Evolutionary conservation across 2,113 vertebrate species (phyloP), one percentile per base, ranked within the genome.

Genomic region (Albula goreensis): DNA sequence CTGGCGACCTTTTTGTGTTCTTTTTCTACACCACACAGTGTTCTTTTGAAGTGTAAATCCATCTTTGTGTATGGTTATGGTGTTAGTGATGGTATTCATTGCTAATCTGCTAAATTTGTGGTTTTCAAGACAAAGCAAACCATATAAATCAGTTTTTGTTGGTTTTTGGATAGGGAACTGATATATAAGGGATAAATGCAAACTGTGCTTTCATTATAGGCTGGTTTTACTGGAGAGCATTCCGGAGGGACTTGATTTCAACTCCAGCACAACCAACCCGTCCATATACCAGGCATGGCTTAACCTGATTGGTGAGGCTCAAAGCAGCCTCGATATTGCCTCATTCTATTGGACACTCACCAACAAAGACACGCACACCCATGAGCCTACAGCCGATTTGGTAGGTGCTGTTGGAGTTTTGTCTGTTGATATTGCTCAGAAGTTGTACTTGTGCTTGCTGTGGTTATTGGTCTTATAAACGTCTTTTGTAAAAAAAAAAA

Each of bases 291-390:
- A 94, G 56, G 79, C 95, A 0, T 99, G 97, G 97, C 86, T 92
- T 84, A 84, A 89, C 0, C 95, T 99, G 82, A 89, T 97, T 31
- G 77, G 49, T 0, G 88, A 91, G 0, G 96, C 95, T 49, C 91
- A 87, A n/a, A 95, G 83, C 93, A 97, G 95, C 13, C 31, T 99
- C 70, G 97, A 99, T 93, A 96, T 99, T 1, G 96, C 97, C 7
- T 97, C 98, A n/a, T 99, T 98, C 93, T 99, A 99, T 49, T 99
- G 98, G 98, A 97, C 96, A 11, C 92, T 99, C 86, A 96, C 94
- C 31, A 98, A 98, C 85, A 83, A 92, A 0, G 98, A 99, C 93
- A 98, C 97, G 0, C 50, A 82, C 41, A 97, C 97, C 0, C 87
- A 92, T 0, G 96, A 97, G n/a, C 93, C 96, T 0, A 95, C 97